Percentiles rank a stretch among this genome's conserved stretches.
phyloP scores from a whole-genome alignment of 2,113 vertebrate species.

The Hippocampus comes region DNA sequence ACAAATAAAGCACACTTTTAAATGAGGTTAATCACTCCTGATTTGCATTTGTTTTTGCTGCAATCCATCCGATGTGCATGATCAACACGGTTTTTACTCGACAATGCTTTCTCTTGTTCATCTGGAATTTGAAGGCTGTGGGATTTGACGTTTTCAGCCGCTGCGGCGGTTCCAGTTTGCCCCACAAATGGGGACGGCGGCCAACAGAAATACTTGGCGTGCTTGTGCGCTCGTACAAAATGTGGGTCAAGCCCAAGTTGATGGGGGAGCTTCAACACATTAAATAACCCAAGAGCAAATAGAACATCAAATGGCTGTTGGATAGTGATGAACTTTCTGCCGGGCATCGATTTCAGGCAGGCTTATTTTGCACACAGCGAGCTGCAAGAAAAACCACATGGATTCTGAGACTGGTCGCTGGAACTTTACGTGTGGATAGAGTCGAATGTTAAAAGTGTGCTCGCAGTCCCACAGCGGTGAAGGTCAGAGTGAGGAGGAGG shows the following conservation, averaged over 20 bases:
- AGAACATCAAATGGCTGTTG: neutral
- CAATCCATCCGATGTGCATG: constrained; percentile 46
- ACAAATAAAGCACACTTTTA: constrained; percentile 25
- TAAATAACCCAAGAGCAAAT: neutral
- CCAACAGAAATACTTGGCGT: neutral
- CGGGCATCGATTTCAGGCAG: constrained; percentile 24
- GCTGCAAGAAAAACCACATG: constrained; percentile 33
- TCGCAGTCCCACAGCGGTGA: neutral
- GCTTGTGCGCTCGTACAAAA: neutral
- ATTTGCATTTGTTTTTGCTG: constrained; percentile 37
- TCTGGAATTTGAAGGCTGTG: constrained; percentile 31
- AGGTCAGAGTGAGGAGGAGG: neutral
- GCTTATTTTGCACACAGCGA: constrained; percentile 13
- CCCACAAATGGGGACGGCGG: neutral
- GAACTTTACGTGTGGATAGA: too few species aligned
- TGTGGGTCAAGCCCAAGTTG: constrained; percentile 18
- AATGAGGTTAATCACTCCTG: constrained; percentile 8
- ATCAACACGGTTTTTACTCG: constrained; percentile 34
- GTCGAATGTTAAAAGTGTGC: neutral
- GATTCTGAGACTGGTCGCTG: constrained; percentile 24
- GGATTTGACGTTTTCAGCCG: neutral
- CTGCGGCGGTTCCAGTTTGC: neutral
- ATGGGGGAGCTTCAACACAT: neutral
- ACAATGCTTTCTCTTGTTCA: constrained; percentile 36
- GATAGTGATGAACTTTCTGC: neutral